Base-by-base conservation (phyloP, 1,140 invertebrate genomes). In the Adoxophyes honmai region DNA sequence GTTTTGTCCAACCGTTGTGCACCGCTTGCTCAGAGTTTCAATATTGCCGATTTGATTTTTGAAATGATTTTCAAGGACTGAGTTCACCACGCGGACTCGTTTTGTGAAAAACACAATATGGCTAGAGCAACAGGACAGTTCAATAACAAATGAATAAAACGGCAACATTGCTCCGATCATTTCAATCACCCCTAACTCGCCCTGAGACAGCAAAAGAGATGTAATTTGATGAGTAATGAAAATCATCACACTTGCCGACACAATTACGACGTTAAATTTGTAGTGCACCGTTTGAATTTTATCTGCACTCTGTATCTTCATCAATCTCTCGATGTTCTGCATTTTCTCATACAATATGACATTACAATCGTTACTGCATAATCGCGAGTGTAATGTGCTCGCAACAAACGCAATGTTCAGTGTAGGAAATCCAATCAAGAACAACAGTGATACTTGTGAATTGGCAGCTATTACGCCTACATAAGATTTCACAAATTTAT, bases 361-460 rank as follows among this genome's bases (percentile, higher is more conserved):
- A 28, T 28, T 28, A 3, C 21, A 2, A 4, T 70, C 53, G 6
- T 56, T 51, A 28, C 74, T 73, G 1, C 69, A 8, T 21, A 84
- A 84, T 2, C 78, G 62, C 3, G 70, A 57, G 37, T 84, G 66
- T 34, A 75, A 63, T 10, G 76, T 55, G 18, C 64, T 75, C 8
- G 38, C 65, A 7, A 67, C 6, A 35, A 66, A 76, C 0, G 54
- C 57, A 21, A 60, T 0, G 4, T 57, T 64, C 11, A 69, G 57
- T 8, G 67, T 8, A 0, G 39, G 7, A 0, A 62, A 13, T 8
- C 38, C 39, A 11, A 16, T 37, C 5, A 55, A 16, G 15, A 14
- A 52, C 13, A 69, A n/a, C 21, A 63, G 61, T 14, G 64, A 73
- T 15, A 71, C 35, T 7, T 6, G 2, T 3, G 21, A 6, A 28